Base-by-base conservation (phyloP, 2,888 invertebrate genomes). In the Tinea pellionella region DNA sequence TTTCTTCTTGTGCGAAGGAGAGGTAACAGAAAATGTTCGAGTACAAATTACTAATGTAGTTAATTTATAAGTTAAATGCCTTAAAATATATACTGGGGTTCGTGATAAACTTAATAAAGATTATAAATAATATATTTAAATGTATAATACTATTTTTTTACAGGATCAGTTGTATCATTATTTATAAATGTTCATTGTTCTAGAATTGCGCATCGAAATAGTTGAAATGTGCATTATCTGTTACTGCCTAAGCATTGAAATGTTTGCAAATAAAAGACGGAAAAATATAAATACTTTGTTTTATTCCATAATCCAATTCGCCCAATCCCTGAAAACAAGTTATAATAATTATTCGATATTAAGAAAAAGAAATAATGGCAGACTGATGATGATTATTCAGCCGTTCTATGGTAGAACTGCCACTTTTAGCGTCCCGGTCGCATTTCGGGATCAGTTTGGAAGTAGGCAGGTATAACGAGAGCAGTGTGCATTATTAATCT, bases 11-110 rank as follows among this genome's bases (percentile, higher is more conserved):
- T 32, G 32, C 57, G 13, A 32, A n/a, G n/a, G n/a, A n/a, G 57
- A 32, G 19, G 57, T 57, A 57, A 57, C 57, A 57, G 57, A 57
- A n/a, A 57, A 57, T 53, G 53, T 53, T 24, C 53, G 15, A 16
- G 16, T n/a, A 47, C 47, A 16, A 16, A n/a, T 30, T 9, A n/a
- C 2, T 37, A 2, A 6, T 2, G 37, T 37, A 9, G 24, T 24
- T 37, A 37, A 9, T 2, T 37, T 37, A 13, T 47, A 47, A 47
- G 47, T 47, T 47, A 47, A 16, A 47, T n/a, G 47, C 13, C 13
- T 47, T 47, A 8, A 16, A 47, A 47, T 47, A n/a, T 37, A 15
- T 16, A 41, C 41, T 13, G 41, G 47, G 47, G 47, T 47, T 15
- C 15, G 47, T 47, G 47, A 47, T 15, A 47, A 12, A 47, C n/a